Evolutionary conservation across 2,113 vertebrate species (phyloP).

Genomic region (Rana temporaria): DNA sequence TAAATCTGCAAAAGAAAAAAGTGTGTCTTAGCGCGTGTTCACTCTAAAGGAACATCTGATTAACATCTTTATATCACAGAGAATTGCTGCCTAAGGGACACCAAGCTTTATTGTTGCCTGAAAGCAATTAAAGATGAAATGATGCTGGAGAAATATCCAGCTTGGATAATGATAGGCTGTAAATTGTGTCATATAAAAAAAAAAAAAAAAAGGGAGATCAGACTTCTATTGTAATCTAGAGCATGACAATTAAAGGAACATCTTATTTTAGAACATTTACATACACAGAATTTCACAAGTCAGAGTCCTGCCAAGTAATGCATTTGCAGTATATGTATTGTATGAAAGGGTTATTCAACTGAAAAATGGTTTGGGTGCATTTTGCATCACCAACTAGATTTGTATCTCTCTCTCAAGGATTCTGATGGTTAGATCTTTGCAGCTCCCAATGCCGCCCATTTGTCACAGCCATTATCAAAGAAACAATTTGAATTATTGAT

Average conservation of each 20-base stretch:
- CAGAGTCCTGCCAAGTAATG: background rate
- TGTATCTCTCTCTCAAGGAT: too few relatives aligned
- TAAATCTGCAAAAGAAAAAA: slow-evolving; percentile 31
- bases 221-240: background rate
- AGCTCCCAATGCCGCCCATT: too few relatives aligned
- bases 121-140: slow-evolving; percentile 48
- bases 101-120: slow-evolving; percentile 29
- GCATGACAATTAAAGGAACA: slow-evolving; percentile 32
- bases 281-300: background rate
- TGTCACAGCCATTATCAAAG: too few relatives aligned
- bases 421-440: too few relatives aligned
- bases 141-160: slow-evolving; percentile 12
- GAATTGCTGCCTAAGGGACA: slow-evolving; percentile 41
- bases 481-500: too few relatives aligned
- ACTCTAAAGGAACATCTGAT: slow-evolving; percentile 41
- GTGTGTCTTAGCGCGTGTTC: slow-evolving; percentile 10
- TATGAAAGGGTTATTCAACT: too few relatives aligned
- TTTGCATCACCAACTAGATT: too few relatives aligned
- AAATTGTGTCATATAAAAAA: slow-evolving; percentile 34
- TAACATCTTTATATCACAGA: slow-evolving; percentile 40
- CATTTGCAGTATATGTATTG: background rate
- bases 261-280: background rate
- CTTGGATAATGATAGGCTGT: slow-evolving; percentile 35
- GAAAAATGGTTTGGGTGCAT: too few relatives aligned
- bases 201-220: background rate